Evolutionary conservation across 2,888 invertebrate species (phyloP).

Genomic region (Scaptomyza tumidula): DNA sequence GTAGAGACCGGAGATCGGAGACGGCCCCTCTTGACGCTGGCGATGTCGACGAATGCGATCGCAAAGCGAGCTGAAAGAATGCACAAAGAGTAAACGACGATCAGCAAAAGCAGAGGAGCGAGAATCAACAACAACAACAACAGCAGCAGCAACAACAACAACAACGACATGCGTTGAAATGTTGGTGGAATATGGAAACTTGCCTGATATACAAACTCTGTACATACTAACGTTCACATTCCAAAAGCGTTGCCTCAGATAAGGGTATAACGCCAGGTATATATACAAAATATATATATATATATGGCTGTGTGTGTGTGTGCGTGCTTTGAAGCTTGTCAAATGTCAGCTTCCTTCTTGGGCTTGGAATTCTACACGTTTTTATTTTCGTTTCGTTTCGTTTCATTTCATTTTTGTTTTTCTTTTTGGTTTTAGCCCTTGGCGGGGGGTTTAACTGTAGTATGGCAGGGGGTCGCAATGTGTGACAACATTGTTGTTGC

Average conservation of each 20-base stretch:
- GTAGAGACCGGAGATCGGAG: conserved; percentile 25
- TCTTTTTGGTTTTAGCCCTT: conserved; percentile 19
- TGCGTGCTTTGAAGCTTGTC: conserved; percentile 46
- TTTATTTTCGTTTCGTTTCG: not conserved
- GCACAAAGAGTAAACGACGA: conserved; percentile 71
- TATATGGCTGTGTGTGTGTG: not conserved
- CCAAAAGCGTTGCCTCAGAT: conserved; percentile 48
- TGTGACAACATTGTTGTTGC: conserved; percentile 23
- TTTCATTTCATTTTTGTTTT: not conserved
- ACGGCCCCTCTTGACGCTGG: conserved; percentile 18
- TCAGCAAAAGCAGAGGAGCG: conserved; percentile 60
- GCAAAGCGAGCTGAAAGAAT: conserved; percentile 71
- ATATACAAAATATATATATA: not conserved
- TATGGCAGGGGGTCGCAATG: conserved; percentile 18
- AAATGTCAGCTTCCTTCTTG: conserved; percentile 51
- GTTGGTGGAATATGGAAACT: conserved; percentile 47
- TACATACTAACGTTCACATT: conserved; percentile 25
- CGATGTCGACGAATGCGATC: conserved; percentile 52
- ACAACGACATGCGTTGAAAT: conserved; percentile 42
- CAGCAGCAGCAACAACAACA: conserved; percentile 35
- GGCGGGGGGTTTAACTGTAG: not conserved
- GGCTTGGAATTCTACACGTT: conserved; percentile 50
- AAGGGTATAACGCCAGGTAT: conserved; percentile 51
- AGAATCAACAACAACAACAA: conserved; percentile 35
- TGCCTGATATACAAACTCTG: conserved; percentile 11